phyloP scores from a whole-genome alignment of 2,113 vertebrate species.

The Nothobranchius kuhntae region DNA sequence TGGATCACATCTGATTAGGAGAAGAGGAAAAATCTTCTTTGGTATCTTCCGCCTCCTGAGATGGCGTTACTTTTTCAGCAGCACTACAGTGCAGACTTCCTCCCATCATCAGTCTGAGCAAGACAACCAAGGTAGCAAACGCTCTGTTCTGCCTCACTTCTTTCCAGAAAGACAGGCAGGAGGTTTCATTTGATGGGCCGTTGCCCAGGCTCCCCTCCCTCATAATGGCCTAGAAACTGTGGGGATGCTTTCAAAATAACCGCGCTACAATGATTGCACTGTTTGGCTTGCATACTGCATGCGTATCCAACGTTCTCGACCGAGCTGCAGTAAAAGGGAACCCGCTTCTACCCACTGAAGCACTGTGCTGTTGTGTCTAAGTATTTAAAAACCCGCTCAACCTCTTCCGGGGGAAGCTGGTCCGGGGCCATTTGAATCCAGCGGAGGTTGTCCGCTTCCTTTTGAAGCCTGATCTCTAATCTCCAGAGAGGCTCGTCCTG shows the following conservation, averaged over 20 bases:
- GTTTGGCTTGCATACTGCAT: conserved; percentile 57
- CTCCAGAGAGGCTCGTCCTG: conserved; percentile 68
- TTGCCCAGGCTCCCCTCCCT: conserved; percentile 61
- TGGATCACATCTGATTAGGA: conserved; percentile 55
- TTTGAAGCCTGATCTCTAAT: conserved; percentile 68
- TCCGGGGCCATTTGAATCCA: conserved; percentile 68
- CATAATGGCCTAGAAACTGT: conserved; percentile 60
- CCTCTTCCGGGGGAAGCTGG: conserved; percentile 67
- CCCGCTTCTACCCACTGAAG: conserved; percentile 39
- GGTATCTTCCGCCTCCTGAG: conserved; percentile 50
- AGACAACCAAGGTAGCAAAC: conserved; percentile 64
- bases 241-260: conserved; percentile 67
- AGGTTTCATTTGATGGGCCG: conserved; percentile 71
- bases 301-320: conserved; percentile 51
- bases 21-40: conserved; percentile 37
- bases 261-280: conserved; percentile 55
- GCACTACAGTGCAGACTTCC: conserved; percentile 45
- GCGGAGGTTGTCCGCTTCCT: conserved; percentile 55
- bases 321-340: conserved; percentile 50
- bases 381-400: conserved; percentile 71
- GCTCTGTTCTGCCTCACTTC: conserved; percentile 66
- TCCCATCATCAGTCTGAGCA: conserved; percentile 55
- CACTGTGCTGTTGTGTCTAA: conserved; percentile 64
- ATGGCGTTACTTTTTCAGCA: conserved; percentile 39
- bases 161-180: conserved; percentile 55